A percentile compares a stretch with the other conserved stretches of the same genome.
Evolutionary conservation across 1,140 invertebrate species (phyloP).

Genomic region (Samia ricini): DNA sequence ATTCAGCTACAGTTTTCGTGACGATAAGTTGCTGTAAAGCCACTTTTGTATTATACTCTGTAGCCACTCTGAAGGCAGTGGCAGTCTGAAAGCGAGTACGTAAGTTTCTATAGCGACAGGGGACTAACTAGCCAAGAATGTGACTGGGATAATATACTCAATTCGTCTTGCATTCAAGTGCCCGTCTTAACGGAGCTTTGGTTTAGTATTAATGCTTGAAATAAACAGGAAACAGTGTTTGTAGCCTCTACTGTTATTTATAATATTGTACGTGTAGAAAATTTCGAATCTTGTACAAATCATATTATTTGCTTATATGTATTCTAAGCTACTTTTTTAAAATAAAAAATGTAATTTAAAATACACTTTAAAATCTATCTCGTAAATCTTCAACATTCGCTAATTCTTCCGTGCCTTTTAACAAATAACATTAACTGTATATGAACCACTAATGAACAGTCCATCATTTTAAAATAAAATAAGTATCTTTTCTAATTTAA

Average conservation of each 20-base stretch:
- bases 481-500: no score
- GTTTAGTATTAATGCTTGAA: constrained; percentile 17
- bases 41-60: constrained; percentile 12
- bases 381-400: no score
- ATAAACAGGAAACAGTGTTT: constrained; percentile 9
- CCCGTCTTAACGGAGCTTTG: constrained; percentile 7
- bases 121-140: constrained; percentile 32
- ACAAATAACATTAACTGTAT: no score
- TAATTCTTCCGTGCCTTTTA: no score
- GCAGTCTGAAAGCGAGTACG: constrained; percentile 31
- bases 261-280: background rate
- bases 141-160: constrained; percentile 35
- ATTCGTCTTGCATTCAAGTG: constrained; percentile 37
- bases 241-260: background rate
- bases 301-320: no score
- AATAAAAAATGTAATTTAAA: no score
- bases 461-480: no score
- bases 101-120: constrained; percentile 36
- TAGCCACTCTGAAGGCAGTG: constrained; percentile 12
- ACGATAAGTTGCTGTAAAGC: constrained; percentile 33
- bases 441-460: no score
- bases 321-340: no score
- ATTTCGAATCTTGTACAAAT: no score
- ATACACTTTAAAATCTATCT: no score
- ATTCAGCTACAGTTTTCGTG: constrained; percentile 36